phyloP scores from a whole-genome alignment of 2,113 vertebrate species.

The Australoheros scitulus region DNA sequence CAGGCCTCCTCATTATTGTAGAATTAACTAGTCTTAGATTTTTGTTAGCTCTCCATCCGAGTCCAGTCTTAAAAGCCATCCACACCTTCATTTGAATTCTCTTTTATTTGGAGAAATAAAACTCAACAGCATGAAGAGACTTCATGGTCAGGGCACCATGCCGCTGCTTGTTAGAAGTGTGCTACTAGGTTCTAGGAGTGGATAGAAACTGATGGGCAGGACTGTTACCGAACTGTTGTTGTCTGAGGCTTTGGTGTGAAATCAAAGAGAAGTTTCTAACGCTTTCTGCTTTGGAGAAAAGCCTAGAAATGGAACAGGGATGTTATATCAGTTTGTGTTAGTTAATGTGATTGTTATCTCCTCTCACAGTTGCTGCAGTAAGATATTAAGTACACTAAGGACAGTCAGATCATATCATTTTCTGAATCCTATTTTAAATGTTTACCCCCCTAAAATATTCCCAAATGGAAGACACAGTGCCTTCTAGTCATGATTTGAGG shows the following conservation, averaged over 20 bases:
- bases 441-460: not conserved
- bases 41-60: slow-evolving; percentile 20
- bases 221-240: slow-evolving; percentile 43
- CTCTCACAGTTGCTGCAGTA: not conserved
- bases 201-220: slow-evolving; percentile 18
- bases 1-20: slow-evolving; percentile 1
- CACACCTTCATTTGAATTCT: slow-evolving; percentile 40
- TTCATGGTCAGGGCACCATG: slow-evolving; percentile 25
- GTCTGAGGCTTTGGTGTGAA: slow-evolving; percentile 47
- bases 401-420: not conserved
- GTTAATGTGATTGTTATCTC: slow-evolving; percentile 12
- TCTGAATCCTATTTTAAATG: not conserved
- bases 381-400: not conserved
- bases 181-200: slow-evolving; percentile 31
- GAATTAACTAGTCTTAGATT: slow-evolving; percentile 8
- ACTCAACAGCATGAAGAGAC: slow-evolving; percentile 20
- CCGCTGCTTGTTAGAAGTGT: slow-evolving; percentile 39
- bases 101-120: slow-evolving; percentile 37
- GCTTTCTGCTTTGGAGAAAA: slow-evolving; percentile 40
- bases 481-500: not conserved
- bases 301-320: slow-evolving; percentile 46
- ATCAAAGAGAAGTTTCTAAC: slow-evolving; percentile 47
- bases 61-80: not conserved
- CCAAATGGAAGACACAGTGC: not conserved
- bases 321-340: slow-evolving; percentile 8